phyloP scores from a whole-genome alignment of 2,888 invertebrate species.

The Biston betularia region DNA sequence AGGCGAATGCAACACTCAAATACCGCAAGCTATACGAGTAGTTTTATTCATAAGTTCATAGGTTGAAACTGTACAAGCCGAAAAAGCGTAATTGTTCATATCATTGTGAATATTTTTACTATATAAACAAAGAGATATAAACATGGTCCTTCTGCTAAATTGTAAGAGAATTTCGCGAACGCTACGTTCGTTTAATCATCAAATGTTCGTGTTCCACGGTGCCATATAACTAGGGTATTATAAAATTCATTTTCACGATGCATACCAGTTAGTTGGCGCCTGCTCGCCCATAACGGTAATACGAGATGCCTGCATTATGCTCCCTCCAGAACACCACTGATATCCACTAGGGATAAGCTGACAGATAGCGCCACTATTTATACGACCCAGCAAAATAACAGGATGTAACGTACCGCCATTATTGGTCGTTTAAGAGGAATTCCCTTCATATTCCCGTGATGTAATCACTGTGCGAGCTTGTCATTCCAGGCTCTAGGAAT shows the following conservation, averaged over 20 bases:
- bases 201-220: conserved; percentile 2
- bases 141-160: background rate
- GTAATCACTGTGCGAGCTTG: conserved; percentile 38
- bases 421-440: conserved; percentile 37
- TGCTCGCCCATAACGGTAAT: conserved; percentile 79
- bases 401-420: conserved; percentile 24
- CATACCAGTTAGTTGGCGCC: conserved; percentile 68
- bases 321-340: conserved; percentile 63
- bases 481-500: conserved; percentile 44
- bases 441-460: conserved; percentile 32
- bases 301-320: conserved; percentile 76
- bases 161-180: background rate
- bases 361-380: conserved; percentile 42
- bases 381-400: conserved; percentile 2
- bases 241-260: conserved; percentile 50
- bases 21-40: too few relatives aligned
- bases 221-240: conserved; percentile 44
- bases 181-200: background rate
- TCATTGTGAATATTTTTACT: too few relatives aligned
- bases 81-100: too few relatives aligned
- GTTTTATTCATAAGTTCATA: too few relatives aligned
- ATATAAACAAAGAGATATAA: too few relatives aligned
- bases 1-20: too few relatives aligned
- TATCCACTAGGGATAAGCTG: conserved; percentile 54
- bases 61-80: too few relatives aligned